Percentiles rank a stretch among this genome's conserved stretches.
Evolutionary conservation across 1,140 invertebrate species (phyloP).

Genomic region (Aphelenchoides besseyi): DNA sequence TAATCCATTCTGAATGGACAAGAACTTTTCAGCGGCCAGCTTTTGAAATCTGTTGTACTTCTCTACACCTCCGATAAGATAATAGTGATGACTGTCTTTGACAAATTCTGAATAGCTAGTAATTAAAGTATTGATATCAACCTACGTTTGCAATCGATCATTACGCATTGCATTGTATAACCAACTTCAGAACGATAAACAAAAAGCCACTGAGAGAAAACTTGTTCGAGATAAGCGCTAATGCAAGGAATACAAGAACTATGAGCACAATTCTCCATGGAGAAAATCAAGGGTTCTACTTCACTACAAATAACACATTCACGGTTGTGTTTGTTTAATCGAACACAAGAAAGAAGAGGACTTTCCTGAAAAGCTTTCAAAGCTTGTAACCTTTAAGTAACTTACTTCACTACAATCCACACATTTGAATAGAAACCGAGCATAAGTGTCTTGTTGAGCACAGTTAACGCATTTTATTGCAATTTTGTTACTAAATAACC

Average conservation of each 20-base stretch:
- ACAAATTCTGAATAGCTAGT: constrained; percentile 32
- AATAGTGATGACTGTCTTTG: constrained; percentile 40
- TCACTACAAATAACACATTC: constrained; percentile 44
- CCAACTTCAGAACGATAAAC: constrained; percentile 32
- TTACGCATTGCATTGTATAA: constrained; percentile 31
- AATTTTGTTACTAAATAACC: constrained; percentile 20
- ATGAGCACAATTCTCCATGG: constrained; percentile 29
- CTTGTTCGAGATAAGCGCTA: constrained; percentile 36
- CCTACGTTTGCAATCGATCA: constrained; percentile 27
- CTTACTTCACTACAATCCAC: constrained; percentile 26
- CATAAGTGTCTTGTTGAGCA: constrained; percentile 31
- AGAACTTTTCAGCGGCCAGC: constrained; percentile 31
- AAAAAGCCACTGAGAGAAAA: constrained; percentile 28
- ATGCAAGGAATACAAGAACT: constrained; percentile 35
- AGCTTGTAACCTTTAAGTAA: no score
- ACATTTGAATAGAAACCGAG: constrained; percentile 31
- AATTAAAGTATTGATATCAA: background rate
- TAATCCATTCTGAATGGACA: constrained; percentile 28
- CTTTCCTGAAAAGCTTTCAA: constrained; percentile 30
- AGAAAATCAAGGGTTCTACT: constrained; percentile 21
- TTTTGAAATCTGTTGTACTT: constrained; percentile 32
- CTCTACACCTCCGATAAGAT: constrained; percentile 28
- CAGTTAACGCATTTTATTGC: constrained; percentile 19
- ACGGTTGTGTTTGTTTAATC: constrained; percentile 10
- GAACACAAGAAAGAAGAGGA: constrained; percentile 25